Percentiles rank a stretch among this genome's conserved stretches.
Evolutionary conservation across 64 coral and sea anemone species (phyloP).

Genomic region (Anthopleura sola): DNA sequence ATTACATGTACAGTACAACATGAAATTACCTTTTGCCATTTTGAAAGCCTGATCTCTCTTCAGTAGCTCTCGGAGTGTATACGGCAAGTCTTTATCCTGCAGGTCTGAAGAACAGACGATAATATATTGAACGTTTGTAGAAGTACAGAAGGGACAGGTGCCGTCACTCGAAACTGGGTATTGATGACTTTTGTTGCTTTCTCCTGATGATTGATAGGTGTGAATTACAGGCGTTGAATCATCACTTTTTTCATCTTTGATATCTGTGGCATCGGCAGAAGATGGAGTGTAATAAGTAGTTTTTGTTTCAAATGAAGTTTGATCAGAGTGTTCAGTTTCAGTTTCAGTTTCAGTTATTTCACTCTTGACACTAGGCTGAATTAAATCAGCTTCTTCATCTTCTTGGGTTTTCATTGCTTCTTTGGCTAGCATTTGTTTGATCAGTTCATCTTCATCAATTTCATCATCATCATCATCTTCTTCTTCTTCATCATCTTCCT

Average conservation of each 20-base stretch:
- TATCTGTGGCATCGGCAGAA: neutral
- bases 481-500: conserved; percentile 25
- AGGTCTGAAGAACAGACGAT: conserved; percentile 66
- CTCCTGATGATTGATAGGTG: neutral
- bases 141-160: conserved; percentile 79
- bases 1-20: too few species aligned
- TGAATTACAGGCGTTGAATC: neutral
- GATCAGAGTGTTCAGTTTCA: neutral
- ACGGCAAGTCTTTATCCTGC: conserved; percentile 71
- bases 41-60: conserved; percentile 88
- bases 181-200: neutral
- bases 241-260: neutral
- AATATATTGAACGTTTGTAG: conserved; percentile 84
- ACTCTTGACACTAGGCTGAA: neutral
- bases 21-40: conserved; percentile 94
- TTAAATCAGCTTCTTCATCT: conserved; percentile 2
- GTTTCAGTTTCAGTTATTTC: neutral
- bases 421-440: conserved; percentile 93
- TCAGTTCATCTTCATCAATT: conserved; percentile 85
- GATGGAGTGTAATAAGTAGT: neutral
- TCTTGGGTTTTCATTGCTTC: conserved; percentile 66
- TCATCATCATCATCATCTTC: conserved; percentile 89
- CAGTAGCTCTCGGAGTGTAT: conserved; percentile 64
- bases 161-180: conserved; percentile 86
- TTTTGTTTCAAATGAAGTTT: neutral